A percentile compares a stretch with the other conserved stretches of the same genome.
These are phyloP conservation scores for Pollachius pollachius DNA, from an alignment of 2,113 vertebrate species.

Conservation along the genomic window DNA sequence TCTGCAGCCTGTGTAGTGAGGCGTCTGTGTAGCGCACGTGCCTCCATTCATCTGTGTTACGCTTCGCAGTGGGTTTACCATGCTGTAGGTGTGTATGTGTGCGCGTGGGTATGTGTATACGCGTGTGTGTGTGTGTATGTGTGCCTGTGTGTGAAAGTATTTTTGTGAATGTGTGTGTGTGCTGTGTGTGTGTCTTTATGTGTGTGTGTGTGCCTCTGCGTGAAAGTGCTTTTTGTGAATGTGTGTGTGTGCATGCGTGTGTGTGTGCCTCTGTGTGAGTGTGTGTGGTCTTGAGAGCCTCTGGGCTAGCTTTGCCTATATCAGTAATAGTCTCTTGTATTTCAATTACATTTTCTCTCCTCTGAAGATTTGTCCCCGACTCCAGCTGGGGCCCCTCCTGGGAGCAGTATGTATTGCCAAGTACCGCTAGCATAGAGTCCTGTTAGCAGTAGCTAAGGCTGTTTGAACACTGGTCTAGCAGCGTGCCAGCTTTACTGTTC, in stretches of 20 bases:
- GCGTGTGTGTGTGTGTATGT: not conserved
- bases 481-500: conserved; percentile 3
- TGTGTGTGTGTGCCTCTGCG: not conserved
- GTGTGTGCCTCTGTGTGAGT: conserved; percentile 1
- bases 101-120: not conserved
- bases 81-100: not conserved
- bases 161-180: not conserved
- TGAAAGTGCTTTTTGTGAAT: not conserved
- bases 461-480: conserved; percentile 16
- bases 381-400: conserved; percentile 60
- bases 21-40: too few relatives aligned
- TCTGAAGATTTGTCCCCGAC: conserved; percentile 60
- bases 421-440: conserved; percentile 31
- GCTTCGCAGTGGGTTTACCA: too few relatives aligned
- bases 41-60: too few relatives aligned
- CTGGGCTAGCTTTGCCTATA: conserved; percentile 42
- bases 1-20: too few relatives aligned
- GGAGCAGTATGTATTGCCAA: conserved; percentile 61
- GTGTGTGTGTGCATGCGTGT: not conserved
- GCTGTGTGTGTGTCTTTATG: too few relatives aligned
- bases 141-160: not conserved
- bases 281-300: conserved; percentile 30
- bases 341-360: conserved; percentile 51
- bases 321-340: conserved; percentile 52
- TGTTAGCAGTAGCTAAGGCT: conserved; percentile 40